These are phyloP conservation scores for Schizopygopsis pylzovi DNA, from an alignment of 2,797 vertebrate genomes.

Conservation along the genomic window DNA sequence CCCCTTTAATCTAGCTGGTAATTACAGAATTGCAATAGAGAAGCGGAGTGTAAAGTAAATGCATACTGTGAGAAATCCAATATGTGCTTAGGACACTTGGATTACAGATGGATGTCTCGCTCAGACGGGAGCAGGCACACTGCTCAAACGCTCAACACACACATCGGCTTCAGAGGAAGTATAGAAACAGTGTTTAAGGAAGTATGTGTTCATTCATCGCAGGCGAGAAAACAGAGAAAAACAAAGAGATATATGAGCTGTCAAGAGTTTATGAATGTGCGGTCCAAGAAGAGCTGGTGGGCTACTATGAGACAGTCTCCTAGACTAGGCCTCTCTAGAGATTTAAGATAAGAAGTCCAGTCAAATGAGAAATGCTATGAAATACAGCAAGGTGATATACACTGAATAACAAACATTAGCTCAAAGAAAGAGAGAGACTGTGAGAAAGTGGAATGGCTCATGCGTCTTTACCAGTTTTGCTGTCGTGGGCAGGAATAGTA, in stretches of 20 bases:
- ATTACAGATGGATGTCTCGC: conserved; percentile 30
- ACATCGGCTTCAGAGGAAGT: not conserved
- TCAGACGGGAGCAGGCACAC: not conserved
- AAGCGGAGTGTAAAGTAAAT: conserved; percentile 37
- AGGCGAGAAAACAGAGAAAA: not conserved
- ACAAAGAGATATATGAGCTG: not conserved
- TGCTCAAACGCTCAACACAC: conserved; percentile 8
- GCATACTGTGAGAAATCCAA: conserved; percentile 18
- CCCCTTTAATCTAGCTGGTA: conserved; percentile 19
- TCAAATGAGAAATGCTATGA: conserved; percentile 28
- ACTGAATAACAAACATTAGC: conserved; percentile 2
- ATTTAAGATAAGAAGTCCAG: not conserved
- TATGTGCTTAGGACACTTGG: conserved; percentile 33
- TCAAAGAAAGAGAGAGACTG: conserved; percentile 1
- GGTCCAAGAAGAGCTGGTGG: not conserved
- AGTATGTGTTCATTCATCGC: not conserved
- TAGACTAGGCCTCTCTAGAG: not conserved
- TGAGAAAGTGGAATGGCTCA: not conserved
- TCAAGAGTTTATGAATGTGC: not conserved
- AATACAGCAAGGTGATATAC: not conserved
- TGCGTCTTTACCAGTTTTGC: not conserved
- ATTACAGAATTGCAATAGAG: conserved; percentile 28
- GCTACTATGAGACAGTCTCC: not conserved
- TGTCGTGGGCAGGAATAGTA: not conserved
- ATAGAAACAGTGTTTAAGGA: not conserved